A percentile compares a stretch with the other conserved stretches of the same genome.
Evolutionary conservation across 2,888 invertebrate genomes (phyloP).

Genomic region (Salticus scenicus): DNA sequence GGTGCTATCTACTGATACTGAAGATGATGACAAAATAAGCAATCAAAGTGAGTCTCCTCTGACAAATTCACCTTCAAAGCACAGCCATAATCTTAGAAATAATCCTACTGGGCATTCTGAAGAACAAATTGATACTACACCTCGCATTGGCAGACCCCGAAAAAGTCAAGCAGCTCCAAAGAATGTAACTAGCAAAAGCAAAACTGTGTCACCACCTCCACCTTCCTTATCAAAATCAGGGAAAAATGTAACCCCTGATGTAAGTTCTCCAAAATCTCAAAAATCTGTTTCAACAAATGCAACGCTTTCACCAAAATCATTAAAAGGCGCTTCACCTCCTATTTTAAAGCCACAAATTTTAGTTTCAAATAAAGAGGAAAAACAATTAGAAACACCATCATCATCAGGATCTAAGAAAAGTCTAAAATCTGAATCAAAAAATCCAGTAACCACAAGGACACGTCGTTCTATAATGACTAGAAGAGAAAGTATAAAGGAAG

Average conservation of each 20-base stretch:
- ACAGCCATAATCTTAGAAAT: constrained; percentile 53
- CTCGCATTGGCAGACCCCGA: constrained; percentile 40
- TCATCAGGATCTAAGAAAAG: constrained; percentile 13
- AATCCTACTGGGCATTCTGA: constrained; percentile 22
- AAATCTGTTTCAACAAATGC: neutral
- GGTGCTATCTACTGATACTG: constrained; percentile 48
- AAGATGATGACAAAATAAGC: constrained; percentile 38
- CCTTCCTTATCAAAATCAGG: constrained; percentile 50
- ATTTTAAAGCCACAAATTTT: constrained; percentile 68
- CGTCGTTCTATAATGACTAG: constrained; percentile 51
- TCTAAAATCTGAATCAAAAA: constrained; percentile 23
- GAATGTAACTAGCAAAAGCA: neutral
- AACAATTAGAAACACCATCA: neutral
- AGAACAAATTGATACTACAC: constrained; percentile 25
- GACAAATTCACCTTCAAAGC: constrained; percentile 24
- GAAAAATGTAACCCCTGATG: constrained; percentile 18
- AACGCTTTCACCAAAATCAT: constrained; percentile 35
- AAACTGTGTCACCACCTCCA: constrained; percentile 56
- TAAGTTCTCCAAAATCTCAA: constrained; percentile 4
- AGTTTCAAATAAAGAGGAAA: constrained; percentile 18
- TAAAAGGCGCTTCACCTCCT: constrained; percentile 64
- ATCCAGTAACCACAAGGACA: constrained; percentile 24
- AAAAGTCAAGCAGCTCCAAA: constrained; percentile 26
- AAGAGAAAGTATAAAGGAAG: constrained; percentile 47
- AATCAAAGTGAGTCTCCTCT: neutral